These are phyloP conservation scores for Pseudolaguvia tuberculata DNA, from an alignment of 2,113 vertebrate genomes.

Conservation along the genomic window DNA sequence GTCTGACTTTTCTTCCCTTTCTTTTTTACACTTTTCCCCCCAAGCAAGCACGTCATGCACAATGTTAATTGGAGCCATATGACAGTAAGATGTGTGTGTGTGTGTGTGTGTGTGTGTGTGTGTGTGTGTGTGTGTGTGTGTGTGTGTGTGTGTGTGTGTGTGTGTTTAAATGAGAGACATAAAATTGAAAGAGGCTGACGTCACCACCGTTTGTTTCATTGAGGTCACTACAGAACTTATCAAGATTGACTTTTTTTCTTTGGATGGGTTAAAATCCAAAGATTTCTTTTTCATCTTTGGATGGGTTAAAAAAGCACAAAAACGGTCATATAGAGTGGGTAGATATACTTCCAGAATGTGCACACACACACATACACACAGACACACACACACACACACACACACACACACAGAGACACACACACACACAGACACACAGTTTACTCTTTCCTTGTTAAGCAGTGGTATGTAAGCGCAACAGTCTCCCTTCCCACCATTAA, in stretches of 20 bases:
- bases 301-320: not conserved
- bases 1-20: not conserved
- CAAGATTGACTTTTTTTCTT: not conserved
- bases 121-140: not conserved
- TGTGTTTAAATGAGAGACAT: not conserved
- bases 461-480: conserved; percentile 30
- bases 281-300: not conserved
- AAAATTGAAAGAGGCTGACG: not conserved
- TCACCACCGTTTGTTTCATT: conserved; percentile 5
- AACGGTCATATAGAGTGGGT: conserved; percentile 7
- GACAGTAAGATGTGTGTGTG: conserved; percentile 1
- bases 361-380: not conserved
- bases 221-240: conserved; percentile 13
- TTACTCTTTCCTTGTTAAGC: conserved; percentile 21
- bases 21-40: not conserved
- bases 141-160: conserved; percentile 10
- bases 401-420: not conserved
- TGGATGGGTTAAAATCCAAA: no score
- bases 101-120: not conserved
- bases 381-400: not conserved
- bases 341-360: not conserved
- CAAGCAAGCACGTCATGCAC: not conserved
- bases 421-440: not conserved
- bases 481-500: conserved; percentile 33
- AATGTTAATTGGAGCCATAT: conserved; percentile 19